A percentile compares a stretch with the other conserved stretches of the same genome.
phyloP scores from a whole-genome alignment of 2,797 vertebrate species.

The Sebastes itinus region DNA sequence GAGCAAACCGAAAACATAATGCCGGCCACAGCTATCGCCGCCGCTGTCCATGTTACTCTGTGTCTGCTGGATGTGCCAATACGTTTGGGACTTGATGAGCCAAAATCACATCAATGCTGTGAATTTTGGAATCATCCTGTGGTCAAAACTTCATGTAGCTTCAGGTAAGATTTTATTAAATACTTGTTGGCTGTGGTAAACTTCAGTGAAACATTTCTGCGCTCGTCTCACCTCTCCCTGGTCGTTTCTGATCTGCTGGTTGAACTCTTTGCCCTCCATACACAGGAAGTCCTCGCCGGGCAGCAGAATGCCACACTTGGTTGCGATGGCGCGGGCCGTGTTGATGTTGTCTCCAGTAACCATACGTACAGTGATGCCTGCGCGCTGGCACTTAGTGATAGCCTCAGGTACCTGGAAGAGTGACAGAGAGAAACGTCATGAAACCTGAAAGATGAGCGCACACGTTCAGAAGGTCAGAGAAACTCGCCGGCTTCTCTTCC shows the following conservation, averaged over 20 bases:
- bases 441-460: not conserved
- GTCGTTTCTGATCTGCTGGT: conserved; percentile 94
- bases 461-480: not conserved
- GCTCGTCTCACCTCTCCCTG: conserved; percentile 89
- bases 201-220: not conserved
- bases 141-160: not conserved
- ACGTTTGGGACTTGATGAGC: too few species aligned
- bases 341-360: conserved; percentile 99
- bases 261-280: conserved; percentile 97
- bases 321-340: conserved; percentile 95
- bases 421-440: not conserved
- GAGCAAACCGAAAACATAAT: too few species aligned
- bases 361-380: conserved; percentile 97
- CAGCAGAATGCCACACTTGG: conserved; percentile 94
- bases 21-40: too few species aligned
- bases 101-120: too few species aligned
- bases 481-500: not conserved
- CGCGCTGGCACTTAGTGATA: conserved; percentile 92
- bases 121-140: too few species aligned
- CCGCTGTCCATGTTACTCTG: too few species aligned
- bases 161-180: not conserved
- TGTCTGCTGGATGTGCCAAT: too few species aligned
- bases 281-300: conserved; percentile 94
- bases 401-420: conserved; percentile 89
- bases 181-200: not conserved